phyloP scores from a whole-genome alignment of 2,113 vertebrate genomes.

The Chaetodon trifascialis region DNA sequence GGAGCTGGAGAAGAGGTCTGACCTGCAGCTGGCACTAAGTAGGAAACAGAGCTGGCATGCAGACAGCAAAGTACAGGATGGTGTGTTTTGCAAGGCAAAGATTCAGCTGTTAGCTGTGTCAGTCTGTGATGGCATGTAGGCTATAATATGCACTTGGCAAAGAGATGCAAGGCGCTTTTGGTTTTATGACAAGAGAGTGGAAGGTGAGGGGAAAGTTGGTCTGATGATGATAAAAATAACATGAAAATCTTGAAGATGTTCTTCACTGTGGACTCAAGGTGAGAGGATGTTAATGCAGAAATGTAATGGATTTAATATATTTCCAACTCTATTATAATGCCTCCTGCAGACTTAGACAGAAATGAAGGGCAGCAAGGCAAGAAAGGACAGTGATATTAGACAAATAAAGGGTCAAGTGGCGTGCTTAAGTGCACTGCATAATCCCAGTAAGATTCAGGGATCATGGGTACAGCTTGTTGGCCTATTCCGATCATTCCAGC shows the following conservation, averaged over 20 bases:
- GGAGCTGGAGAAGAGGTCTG: conserved; percentile 44
- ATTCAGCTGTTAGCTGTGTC: conserved; percentile 74
- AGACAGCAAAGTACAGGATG: conserved; percentile 44
- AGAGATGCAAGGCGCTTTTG: background rate
- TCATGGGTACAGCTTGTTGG: conserved; percentile 70
- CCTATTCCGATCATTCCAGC: conserved; percentile 68
- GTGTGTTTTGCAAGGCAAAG: conserved; percentile 45
- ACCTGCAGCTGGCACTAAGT: conserved; percentile 57
- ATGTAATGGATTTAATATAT: background rate
- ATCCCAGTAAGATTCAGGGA: conserved; percentile 63
- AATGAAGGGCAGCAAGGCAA: background rate
- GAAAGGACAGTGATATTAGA: background rate
- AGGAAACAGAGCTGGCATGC: conserved; percentile 63
- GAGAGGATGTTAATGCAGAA: background rate
- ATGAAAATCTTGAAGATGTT: background rate
- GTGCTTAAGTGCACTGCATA: conserved; percentile 45
- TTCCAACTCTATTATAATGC: background rate
- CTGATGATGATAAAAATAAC: background rate
- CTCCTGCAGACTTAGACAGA: background rate
- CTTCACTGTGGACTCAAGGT: background rate
- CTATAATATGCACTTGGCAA: conserved; percentile 26
- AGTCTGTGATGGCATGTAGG: conserved; percentile 33
- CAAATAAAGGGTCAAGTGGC: conserved; percentile 17
- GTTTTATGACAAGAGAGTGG: background rate
- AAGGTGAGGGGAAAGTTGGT: background rate